Conservation (phyloP, 2,888 invertebrate species). For the Lithophane socia region DNA sequence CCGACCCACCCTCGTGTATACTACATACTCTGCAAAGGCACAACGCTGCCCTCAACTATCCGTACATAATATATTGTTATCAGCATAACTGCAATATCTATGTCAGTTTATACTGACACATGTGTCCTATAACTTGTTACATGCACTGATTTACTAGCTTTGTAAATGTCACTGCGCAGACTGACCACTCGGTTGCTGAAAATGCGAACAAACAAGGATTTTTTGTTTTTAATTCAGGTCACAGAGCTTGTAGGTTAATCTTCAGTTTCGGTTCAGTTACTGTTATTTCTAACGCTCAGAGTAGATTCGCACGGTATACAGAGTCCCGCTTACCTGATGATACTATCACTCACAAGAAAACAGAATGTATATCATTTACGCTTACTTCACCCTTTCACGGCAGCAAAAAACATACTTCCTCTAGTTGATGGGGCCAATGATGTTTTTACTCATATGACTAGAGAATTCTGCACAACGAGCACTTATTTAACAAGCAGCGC, state of each 20-base stretch:
- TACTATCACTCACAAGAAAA: conserved; percentile 22
- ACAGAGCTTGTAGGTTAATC: conserved; percentile 48
- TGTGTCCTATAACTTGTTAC: conserved; percentile 17
- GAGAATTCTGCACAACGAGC: conserved; percentile 21
- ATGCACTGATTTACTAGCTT: conserved; percentile 31
- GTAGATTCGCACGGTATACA: neutral
- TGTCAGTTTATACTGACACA: conserved; percentile 39
- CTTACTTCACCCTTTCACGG: conserved; percentile 40
- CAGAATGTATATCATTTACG: conserved; percentile 45
- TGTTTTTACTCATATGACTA: conserved; percentile 51
- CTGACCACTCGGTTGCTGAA: conserved; percentile 28
- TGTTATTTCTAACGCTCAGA: conserved; percentile 23
- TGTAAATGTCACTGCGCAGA: conserved; percentile 6
- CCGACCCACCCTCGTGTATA: conserved; percentile 60
- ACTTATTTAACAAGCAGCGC: conserved; percentile 33
- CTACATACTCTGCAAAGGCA: conserved; percentile 58
- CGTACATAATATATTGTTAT: conserved; percentile 62
- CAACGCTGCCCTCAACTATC: conserved; percentile 50
- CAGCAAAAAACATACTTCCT: conserved; percentile 46
- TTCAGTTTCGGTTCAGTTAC: conserved; percentile 27
- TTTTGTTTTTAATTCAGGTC: conserved; percentile 50
- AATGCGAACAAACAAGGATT: conserved; percentile 24
- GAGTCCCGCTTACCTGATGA: conserved; percentile 29
- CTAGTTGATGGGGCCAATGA: conserved; percentile 34
- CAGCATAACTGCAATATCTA: conserved; percentile 49